These are phyloP conservation scores for Amblyopsis hoosieri DNA, from an alignment of 2,797 vertebrate genomes.

Conservation along the genomic window DNA sequence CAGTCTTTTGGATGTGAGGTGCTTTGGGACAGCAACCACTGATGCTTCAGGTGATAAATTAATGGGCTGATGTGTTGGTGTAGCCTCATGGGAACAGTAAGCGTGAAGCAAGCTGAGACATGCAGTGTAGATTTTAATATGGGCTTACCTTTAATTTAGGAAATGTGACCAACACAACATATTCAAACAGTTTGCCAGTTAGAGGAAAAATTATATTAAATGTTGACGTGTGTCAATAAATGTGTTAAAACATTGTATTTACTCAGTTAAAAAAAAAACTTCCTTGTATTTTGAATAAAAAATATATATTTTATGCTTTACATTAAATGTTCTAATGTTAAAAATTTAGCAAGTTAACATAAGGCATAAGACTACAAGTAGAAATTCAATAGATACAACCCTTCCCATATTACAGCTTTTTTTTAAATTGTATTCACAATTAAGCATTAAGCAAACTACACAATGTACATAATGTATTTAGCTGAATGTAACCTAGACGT, in stretches of 20 bases:
- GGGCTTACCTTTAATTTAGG: background rate
- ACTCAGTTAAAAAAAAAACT: too few relatives aligned
- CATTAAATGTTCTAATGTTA: too few relatives aligned
- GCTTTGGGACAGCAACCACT: slow-evolving; percentile 29
- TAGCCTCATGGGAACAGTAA: slow-evolving; percentile 41
- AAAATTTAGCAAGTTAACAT: too few relatives aligned
- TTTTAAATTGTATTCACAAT: background rate
- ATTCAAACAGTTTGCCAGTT: background rate
- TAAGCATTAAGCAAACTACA: background rate
- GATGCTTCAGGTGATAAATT: slow-evolving; percentile 49
- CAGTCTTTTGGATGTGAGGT: slow-evolving; percentile 20
- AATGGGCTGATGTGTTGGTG: slow-evolving; percentile 52
- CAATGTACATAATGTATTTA: background rate
- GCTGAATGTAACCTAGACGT: too few relatives aligned
- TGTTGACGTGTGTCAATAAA: too few relatives aligned
- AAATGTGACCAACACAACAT: background rate
- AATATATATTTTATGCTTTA: too few relatives aligned
- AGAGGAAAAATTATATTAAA: too few relatives aligned
- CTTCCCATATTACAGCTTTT: background rate
- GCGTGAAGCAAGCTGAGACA: slow-evolving; percentile 75
- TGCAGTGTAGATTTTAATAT: slow-evolving; percentile 34
- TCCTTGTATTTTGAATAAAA: too few relatives aligned
- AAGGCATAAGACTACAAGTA: too few relatives aligned
- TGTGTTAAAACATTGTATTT: too few relatives aligned
- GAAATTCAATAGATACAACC: background rate